Base-by-base conservation (phyloP, 2,888 invertebrate genomes). In the Macaria liturata region DNA sequence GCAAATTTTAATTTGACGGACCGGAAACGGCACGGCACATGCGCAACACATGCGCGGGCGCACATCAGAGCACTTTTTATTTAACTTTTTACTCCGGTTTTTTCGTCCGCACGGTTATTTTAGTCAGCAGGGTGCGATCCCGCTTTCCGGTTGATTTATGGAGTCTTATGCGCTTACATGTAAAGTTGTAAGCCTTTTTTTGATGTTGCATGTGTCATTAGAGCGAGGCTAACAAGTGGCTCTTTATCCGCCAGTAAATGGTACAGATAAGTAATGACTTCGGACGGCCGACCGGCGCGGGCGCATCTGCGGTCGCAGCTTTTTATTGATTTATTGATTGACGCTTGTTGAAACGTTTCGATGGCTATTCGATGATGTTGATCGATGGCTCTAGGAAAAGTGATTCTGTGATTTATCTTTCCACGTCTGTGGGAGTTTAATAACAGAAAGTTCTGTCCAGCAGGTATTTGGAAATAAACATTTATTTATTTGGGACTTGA, bases 1-100 rank as follows among this genome's bases (percentile, higher is more conserved):
- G 79, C 86, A 88, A 88, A 85, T 84, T 80, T 77, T 73, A 71
- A 75, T 77, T 76, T 54, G 75, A 73, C 72, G 74, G 78, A 86
- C 87, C 90, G 91, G 91, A 91, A 91, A 87, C 81, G 70, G 66
- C 67, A 69, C 84, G 79, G 84, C 90, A 91, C 83, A 86, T 90
- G 91, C 74, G 68, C 76, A 61, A 75, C 90, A 91, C 87, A 88
- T 90, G 91, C 84, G 85, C 83, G 51, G 57, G 78, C 82, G 80
- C 84, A 80, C 71, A 69, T 74, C 74, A 66, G 72, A 76, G 81
- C 86, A 86, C 81, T 88, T 89, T 89, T 88, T 83, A 78, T 89
- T 88, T 83, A 78, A 71, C 69, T 72, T 74, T 75, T 78, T 74
- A 69, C 70, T 66, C 53, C 20, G 57, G 74, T 78, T 82, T 78